phyloP scores from a whole-genome alignment of 2,888 invertebrate genomes.

The Bibio marci region DNA sequence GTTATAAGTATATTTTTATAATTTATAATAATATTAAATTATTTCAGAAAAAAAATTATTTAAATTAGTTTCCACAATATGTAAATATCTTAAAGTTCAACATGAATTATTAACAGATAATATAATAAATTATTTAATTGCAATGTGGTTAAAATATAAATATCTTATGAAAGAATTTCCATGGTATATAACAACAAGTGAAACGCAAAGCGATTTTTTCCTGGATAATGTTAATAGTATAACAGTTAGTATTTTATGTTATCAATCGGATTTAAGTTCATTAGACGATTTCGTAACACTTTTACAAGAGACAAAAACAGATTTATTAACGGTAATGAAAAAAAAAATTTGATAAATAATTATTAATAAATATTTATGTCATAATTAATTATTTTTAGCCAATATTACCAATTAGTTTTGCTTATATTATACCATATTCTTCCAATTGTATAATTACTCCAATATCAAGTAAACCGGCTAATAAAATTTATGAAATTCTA shows the following conservation, averaged over 20 bases:
- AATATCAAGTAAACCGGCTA: not conserved
- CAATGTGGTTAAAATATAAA: conserved; percentile 3
- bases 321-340: too few relatives aligned
- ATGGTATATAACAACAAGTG: conserved; percentile 5
- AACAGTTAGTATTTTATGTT: conserved; percentile 3
- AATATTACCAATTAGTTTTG: conserved; percentile 4
- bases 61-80: not conserved
- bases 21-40: too few relatives aligned
- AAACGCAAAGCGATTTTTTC: conserved; percentile 5
- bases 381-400: not conserved
- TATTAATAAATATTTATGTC: too few relatives aligned
- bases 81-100: conserved; percentile 1
- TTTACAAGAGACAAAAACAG: not conserved
- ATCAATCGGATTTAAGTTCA: not conserved
- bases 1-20: too few relatives aligned
- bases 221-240: conserved; percentile 1
- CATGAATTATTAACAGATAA: conserved; percentile 3
- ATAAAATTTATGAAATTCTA: conserved; percentile 2
- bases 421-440: conserved; percentile 1
- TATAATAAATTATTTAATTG: conserved; percentile 3
- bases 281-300: conserved; percentile 3
- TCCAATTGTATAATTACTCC: not conserved
- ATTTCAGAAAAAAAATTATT: conserved; percentile 1
- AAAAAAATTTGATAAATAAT: too few relatives aligned
- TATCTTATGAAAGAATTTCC: conserved; percentile 6